Evolutionary conservation across 2,797 vertebrate species (phyloP), one percentile per base, ranked within the genome.

Genomic region (Benthosema pterotum): DNA sequence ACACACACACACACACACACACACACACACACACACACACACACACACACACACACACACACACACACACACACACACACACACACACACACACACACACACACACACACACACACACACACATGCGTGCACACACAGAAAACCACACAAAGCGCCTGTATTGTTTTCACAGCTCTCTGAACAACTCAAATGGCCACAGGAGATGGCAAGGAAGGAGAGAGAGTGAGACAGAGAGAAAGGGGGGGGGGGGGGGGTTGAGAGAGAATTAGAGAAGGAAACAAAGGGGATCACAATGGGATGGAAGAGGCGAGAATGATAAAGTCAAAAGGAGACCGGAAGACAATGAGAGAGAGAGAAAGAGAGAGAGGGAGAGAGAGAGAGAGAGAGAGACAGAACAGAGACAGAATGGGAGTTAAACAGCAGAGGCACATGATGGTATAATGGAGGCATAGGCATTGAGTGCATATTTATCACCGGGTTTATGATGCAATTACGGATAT

Each of bases 141-240:
- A 25, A 70, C 73, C 79, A 86, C 75, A 83, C 77, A 75, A 38
- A 38, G 2, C 75, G 77, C 79, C 77, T 74, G 80, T 80, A 79
- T 81, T 72, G 69, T 83, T 88, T 87, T 87, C 85, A 85, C 86
- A 87, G 87, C 79, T 85, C 85, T 75, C 78, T 82, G 85, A 87
- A 79, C 84, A 85, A 78, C 83, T 87, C 74, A 74, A 86, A 87
- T 79, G 83, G 79, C 80, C 82, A 25, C 48, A 43, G 62, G 82
- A 87, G 78, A 80, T 80, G 55, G 66, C 59, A 75, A 75, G 82
- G 63, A 66, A 75, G 49, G 19, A 75, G 70, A 66, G 72, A 60
- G 63, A 75, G 72, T 65, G 71, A 63, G 38, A 83, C 65, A 71
- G 69, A 45, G 32, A 71, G 57, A 66, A 32, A 0, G 15, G 53